phyloP scores from a whole-genome alignment of 2,797 vertebrate genomes.

The Notolepis coatsorum region DNA sequence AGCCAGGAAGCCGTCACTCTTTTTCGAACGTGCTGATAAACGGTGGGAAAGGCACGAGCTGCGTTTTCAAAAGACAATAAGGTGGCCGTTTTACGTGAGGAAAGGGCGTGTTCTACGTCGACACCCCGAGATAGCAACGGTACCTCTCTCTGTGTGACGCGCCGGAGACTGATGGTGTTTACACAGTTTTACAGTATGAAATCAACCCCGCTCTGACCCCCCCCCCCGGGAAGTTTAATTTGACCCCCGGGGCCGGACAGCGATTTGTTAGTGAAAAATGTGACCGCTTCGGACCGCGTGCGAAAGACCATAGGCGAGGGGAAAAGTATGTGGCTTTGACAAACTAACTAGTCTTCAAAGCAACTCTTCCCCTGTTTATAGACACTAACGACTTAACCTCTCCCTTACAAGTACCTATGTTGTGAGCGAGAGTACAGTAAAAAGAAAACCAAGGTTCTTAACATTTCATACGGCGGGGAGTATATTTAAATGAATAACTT shows the following conservation, averaged over 20 bases:
- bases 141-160: background rate
- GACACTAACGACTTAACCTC: conserved; percentile 34
- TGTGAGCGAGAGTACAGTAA: too few species aligned
- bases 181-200: conserved; percentile 8
- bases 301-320: background rate
- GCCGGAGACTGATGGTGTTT: conserved; percentile 31
- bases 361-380: conserved; percentile 25
- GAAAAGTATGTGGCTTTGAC: background rate
- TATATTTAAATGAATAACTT: conserved; percentile 29
- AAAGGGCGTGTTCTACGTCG: conserved; percentile 66
- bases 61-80: conserved; percentile 47
- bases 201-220: conserved; percentile 9
- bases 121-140: conserved; percentile 54
- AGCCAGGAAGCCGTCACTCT: conserved; percentile 80
- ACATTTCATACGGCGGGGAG: too few species aligned
- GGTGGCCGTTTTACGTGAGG: conserved; percentile 58
- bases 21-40: conserved; percentile 67
- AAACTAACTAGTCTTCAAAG: conserved; percentile 18
- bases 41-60: conserved; percentile 48
- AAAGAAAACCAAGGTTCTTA: too few species aligned
- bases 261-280: conserved; percentile 19
- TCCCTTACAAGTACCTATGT: conserved; percentile 28
- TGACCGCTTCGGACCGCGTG: conserved; percentile 14
- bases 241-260: background rate
- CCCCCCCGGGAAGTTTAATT: conserved; percentile 22